Evolutionary conservation across 2,113 vertebrate species (phyloP).

Genomic region (Indri indri): DNA sequence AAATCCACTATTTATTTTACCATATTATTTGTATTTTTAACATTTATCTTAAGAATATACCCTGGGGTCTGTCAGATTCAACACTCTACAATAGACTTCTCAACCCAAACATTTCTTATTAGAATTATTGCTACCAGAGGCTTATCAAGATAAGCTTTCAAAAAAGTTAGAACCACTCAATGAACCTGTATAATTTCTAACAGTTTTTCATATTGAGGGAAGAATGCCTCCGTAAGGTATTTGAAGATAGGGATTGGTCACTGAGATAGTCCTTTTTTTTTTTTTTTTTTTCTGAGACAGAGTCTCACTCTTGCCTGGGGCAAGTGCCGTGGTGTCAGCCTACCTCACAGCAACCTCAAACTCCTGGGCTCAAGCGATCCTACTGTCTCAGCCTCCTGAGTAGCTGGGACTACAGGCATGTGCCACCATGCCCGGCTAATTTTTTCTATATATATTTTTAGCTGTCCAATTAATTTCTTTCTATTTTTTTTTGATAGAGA

Average conservation of each 20-base stretch:
- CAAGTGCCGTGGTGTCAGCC: no score
- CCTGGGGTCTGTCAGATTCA: neutral
- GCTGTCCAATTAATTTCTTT: no score
- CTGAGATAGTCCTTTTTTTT: neutral
- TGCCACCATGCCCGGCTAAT: no score
- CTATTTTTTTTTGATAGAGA: no score
- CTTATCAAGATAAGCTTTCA: neutral
- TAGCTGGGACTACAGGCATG: no score
- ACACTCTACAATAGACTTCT: neutral
- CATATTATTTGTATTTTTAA: neutral
- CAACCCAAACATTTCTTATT: neutral
- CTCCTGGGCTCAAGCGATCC: no score
- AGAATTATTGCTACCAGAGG: neutral
- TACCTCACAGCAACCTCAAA: no score
- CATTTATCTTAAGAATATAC: neutral
- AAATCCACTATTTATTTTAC: neutral
- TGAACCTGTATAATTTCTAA: neutral
- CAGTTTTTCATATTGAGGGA: neutral
- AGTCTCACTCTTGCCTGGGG: no score
- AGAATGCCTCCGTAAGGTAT: neutral
- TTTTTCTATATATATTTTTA: no score
- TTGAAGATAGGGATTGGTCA: neutral
- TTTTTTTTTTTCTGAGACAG: no score
- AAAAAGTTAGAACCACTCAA: neutral
- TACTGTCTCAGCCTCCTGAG: no score